These are phyloP conservation scores for Typhlichthys subterraneus DNA, from an alignment of 2,797 vertebrate species.

Conservation along the genomic window DNA sequence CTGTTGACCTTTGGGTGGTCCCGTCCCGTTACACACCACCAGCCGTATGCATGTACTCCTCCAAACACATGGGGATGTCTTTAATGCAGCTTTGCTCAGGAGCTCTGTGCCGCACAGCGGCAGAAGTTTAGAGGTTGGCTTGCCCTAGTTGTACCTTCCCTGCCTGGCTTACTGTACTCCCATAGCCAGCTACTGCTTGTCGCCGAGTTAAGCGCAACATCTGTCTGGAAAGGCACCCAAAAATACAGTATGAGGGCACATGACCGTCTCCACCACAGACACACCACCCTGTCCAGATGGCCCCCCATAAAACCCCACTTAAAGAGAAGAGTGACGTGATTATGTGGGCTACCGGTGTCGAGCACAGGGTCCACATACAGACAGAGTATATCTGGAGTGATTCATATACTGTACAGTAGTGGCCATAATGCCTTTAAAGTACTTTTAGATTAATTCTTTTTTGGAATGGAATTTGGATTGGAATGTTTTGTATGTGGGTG, in stretches of 20 bases:
- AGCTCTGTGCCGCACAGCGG: conserved; percentile 41
- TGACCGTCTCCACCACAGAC: conserved; percentile 58
- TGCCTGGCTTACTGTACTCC: conserved; percentile 19
- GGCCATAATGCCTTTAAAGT: no score
- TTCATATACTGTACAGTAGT: not conserved
- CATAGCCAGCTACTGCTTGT: conserved; percentile 44
- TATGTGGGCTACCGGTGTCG: conserved; percentile 73
- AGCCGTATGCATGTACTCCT: not conserved
- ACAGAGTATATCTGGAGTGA: not conserved
- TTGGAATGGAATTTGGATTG: no score
- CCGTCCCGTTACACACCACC: not conserved
- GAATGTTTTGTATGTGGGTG: no score
- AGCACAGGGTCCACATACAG: conserved; percentile 65
- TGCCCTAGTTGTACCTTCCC: conserved; percentile 1
- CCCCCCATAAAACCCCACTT: conserved; percentile 80
- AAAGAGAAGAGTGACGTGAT: conserved; percentile 82
- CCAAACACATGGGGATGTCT: conserved; percentile 1
- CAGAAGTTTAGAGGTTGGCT: conserved; percentile 49
- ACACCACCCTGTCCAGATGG: conserved; percentile 81
- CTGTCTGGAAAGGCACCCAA: conserved; percentile 58
- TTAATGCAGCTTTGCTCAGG: conserved; percentile 23
- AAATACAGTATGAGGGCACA: conserved; percentile 44
- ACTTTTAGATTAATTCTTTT: no score
- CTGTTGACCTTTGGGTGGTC: no score
- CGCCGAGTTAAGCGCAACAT: conserved; percentile 67